phyloP scores from a whole-genome alignment of 2,888 invertebrate species.

The Fragum whitleyi region DNA sequence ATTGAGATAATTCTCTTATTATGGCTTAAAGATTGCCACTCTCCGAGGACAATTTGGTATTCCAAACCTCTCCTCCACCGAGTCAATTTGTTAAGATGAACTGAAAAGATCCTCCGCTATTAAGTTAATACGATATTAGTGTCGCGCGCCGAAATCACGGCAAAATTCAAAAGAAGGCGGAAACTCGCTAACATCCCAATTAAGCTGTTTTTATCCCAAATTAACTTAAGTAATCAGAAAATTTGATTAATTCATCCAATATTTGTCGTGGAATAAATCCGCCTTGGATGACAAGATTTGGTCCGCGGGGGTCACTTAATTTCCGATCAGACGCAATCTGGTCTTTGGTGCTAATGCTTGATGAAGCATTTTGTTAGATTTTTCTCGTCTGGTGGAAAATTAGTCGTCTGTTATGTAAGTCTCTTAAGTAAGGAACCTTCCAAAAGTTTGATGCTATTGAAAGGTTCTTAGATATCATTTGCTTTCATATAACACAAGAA shows the following conservation, averaged over 20 bases:
- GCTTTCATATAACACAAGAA: too few relatives aligned
- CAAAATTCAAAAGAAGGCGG: conserved; percentile 54
- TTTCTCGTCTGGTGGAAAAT: neutral
- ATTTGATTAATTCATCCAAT: conserved; percentile 63
- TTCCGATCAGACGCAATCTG: conserved; percentile 36
- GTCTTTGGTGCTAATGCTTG: neutral
- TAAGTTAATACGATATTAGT: conserved; percentile 61
- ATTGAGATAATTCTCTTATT: conserved; percentile 66
- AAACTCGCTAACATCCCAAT: conserved; percentile 58
- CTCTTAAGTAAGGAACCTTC: neutral
- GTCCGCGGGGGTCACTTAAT: conserved; percentile 45
- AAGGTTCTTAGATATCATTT: too few relatives aligned
- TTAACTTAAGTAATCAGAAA: conserved; percentile 67
- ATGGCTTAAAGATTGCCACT: conserved; percentile 56
- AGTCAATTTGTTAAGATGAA: conserved; percentile 53
- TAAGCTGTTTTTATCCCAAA: conserved; percentile 68
- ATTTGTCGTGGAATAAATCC: conserved; percentile 44
- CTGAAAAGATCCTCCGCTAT: conserved; percentile 57
- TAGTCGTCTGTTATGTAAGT: neutral
- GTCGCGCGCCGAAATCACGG: conserved; percentile 54
- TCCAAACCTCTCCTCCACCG: conserved; percentile 33
- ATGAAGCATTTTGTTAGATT: neutral
- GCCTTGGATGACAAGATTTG: conserved; percentile 13
- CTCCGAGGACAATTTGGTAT: conserved; percentile 59
- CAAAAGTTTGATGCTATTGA: neutral